Percentiles rank a stretch among this genome's conserved stretches.
Conservation (phyloP, 2,888 invertebrate genomes). For the Spisula subtruncata region DNA sequence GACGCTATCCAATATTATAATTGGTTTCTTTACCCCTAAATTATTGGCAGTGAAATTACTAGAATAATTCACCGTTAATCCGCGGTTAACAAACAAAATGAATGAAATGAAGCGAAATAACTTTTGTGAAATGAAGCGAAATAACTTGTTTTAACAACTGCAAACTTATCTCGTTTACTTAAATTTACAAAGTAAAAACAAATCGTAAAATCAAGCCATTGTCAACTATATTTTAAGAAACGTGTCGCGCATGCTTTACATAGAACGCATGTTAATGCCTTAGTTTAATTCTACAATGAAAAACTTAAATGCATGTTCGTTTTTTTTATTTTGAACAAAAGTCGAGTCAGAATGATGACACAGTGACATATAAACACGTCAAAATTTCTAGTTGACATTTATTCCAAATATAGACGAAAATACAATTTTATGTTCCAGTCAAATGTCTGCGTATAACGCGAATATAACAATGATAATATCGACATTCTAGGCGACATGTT, state of each 20-base stretch:
- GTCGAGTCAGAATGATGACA: neutral
- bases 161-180: neutral
- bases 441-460: neutral
- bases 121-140: neutral
- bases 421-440: neutral
- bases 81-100: too few relatives aligned
- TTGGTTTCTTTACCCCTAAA: too few relatives aligned
- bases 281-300: neutral
- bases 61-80: too few relatives aligned
- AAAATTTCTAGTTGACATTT: neutral
- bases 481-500: too few relatives aligned
- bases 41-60: too few relatives aligned
- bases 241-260: neutral
- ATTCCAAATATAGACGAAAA: neutral
- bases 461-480: too few relatives aligned
- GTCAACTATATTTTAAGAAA: neutral
- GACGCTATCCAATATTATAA: too few relatives aligned
- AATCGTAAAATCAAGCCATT: neutral
- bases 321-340: neutral
- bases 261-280: neutral
- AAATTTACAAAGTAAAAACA: neutral
- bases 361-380: neutral
- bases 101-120: too few relatives aligned
- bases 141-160: neutral
- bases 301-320: neutral